phyloP scores from a whole-genome alignment of 2,888 invertebrate species.

The Metacarcinus magister region DNA sequence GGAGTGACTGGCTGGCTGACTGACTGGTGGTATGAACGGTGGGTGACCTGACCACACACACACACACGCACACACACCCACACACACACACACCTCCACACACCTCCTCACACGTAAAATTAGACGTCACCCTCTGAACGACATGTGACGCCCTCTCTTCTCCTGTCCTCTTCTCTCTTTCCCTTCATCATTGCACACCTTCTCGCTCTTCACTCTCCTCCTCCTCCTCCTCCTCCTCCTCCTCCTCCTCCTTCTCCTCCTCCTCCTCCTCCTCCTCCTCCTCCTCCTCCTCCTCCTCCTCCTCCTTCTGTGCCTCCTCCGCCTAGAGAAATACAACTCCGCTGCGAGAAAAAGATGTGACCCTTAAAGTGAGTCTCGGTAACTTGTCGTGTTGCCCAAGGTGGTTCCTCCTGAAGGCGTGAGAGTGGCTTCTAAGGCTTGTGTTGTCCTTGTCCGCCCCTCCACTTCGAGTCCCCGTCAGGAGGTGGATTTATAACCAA shows the following conservation, averaged over 20 bases:
- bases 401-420: neutral
- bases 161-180: neutral
- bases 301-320: neutral
- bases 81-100: neutral
- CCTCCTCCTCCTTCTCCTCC: neutral
- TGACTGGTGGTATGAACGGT: slow-evolving; percentile 21
- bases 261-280: too few species aligned
- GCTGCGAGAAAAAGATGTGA: neutral
- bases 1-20: neutral
- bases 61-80: too few species aligned
- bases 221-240: neutral
- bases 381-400: neutral
- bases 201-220: neutral
- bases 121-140: neutral
- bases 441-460: neutral
- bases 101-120: neutral
- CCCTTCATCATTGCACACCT: neutral
- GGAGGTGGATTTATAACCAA: neutral
- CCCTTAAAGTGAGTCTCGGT: neutral
- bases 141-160: neutral
- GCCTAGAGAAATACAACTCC: neutral
- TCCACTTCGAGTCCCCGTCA: neutral
- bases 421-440: neutral
- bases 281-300: neutral
- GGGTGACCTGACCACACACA: neutral